Conservation (phyloP, 2,888 invertebrate genomes). For the Crematogaster levior region DNA sequence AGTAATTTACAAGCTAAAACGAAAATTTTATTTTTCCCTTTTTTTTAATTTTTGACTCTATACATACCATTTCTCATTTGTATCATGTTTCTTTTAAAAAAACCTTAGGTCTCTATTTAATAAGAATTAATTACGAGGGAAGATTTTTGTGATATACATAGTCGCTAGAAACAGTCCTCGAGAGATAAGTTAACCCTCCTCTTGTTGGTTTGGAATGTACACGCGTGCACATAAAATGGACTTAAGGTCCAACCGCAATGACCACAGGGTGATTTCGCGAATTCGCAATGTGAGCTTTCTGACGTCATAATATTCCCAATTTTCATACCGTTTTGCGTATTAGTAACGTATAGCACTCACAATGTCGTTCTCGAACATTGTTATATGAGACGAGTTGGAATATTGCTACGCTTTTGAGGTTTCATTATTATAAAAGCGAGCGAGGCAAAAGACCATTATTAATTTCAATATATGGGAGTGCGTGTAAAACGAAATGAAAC, state of each 20-base stretch:
- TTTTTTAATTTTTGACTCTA: not conserved
- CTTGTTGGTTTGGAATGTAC: slow-evolving; percentile 20
- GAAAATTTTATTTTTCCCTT: not conserved
- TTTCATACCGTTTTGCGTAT: slow-evolving; percentile 25
- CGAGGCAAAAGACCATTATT: slow-evolving; percentile 8
- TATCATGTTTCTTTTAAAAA: not conserved
- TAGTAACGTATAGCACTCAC: slow-evolving; percentile 13
- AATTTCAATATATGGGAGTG: slow-evolving; percentile 18
- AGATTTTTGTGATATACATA: not conserved
- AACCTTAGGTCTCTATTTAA: not conserved
- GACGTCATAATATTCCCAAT: slow-evolving; percentile 40
- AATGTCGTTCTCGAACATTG: slow-evolving; percentile 6
- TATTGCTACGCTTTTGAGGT: slow-evolving; percentile 24
- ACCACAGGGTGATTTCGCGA: slow-evolving; percentile 35
- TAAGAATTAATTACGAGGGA: slow-evolving; percentile 3
- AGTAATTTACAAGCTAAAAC: not conserved
- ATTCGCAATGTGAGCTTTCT: slow-evolving; percentile 24
- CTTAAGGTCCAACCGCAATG: slow-evolving; percentile 38
- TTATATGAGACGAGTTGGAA: slow-evolving; percentile 9
- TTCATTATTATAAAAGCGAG: slow-evolving; percentile 1
- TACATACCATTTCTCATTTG: not conserved
- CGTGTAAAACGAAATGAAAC: not conserved
- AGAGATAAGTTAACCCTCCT: slow-evolving; percentile 33
- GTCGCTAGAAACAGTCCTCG: slow-evolving; percentile 16
- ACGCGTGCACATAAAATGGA: slow-evolving; percentile 35